Base-by-base conservation (phyloP, 2,797 vertebrate genomes). In the Xenentodon cancila region DNA sequence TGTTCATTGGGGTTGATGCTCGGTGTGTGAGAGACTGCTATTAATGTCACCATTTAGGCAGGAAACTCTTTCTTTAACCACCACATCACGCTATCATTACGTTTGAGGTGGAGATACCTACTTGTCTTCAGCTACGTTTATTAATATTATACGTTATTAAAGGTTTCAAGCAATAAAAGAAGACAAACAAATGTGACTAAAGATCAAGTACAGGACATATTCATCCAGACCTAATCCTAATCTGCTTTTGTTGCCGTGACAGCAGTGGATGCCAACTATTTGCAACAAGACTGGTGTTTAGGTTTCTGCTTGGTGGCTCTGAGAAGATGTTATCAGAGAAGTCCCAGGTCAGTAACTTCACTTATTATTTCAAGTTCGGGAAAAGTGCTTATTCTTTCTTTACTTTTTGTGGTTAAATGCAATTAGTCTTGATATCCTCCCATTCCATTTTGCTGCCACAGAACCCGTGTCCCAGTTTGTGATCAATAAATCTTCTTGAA, bases 231-330 rank as follows among this genome's bases (percentile, higher is more conserved):
- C 11, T 53, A 21, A 43, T 64, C 19, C 45, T 63, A 64, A 25
- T 25, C 5, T 3, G 3, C 3, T 25, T 3, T 25, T 25, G 25
- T 25, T 25, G 25, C 25, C 25, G 25, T 25, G 25, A n/a, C 37
- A 53, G 62, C 48, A 64, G 50, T 57, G 67, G 49, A 45, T 72
- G 62, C 72, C 69, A 67, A 69, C 68, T 46, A 68, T 64, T 72
- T 66, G 18, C 51, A 76, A 59, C 56, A 2, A 19, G 52, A 66
- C 58, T 64, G 19, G 18, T 47, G 60, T 22, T 63, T 42, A 58
- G 49, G 53, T 40, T 71, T 65, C 13, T 12, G 7, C 54, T 54
- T 69, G 49, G 61, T 67, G 64, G 70, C 59, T 52, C 34, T 17
- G 9, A 63, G 16, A 56, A 32, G 46, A 69, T 27, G 70, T 18